Evolutionary conservation across 2,888 invertebrate species (phyloP).

Genomic region (Mechanitis messenoides): DNA sequence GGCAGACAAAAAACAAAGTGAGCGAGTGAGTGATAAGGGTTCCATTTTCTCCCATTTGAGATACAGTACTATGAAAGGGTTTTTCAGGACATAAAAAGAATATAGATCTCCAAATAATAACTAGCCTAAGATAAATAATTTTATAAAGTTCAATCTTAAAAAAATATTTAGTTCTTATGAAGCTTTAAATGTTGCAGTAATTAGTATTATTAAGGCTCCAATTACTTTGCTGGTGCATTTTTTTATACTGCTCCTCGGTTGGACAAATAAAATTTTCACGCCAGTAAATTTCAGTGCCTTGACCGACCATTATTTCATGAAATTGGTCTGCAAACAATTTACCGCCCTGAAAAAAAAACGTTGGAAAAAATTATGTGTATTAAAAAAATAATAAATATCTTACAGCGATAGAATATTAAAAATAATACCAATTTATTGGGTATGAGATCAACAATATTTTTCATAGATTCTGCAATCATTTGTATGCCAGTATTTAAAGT

Average conservation of each 20-base stretch:
- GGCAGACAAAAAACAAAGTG: too few relatives aligned
- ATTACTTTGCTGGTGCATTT: constrained; percentile 87
- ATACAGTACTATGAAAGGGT: too few relatives aligned
- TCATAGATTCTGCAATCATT: constrained; percentile 1
- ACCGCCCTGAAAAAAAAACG: constrained; percentile 8
- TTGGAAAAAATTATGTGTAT: background rate
- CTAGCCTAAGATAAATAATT: too few relatives aligned
- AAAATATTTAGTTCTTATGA: too few relatives aligned
- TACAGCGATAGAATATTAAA: background rate
- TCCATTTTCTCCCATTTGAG: too few relatives aligned
- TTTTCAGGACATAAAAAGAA: too few relatives aligned
- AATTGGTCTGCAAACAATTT: constrained; percentile 10
- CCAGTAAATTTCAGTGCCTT: constrained; percentile 96
- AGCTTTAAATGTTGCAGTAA: too few relatives aligned
- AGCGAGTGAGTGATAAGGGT: too few relatives aligned
- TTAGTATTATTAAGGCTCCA: too few relatives aligned
- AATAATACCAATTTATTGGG: background rate
- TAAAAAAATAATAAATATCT: too few relatives aligned
- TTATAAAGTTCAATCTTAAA: too few relatives aligned
- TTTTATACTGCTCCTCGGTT: constrained; percentile 87
- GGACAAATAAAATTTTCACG: constrained; percentile 91
- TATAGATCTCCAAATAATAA: too few relatives aligned
- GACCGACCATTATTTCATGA: constrained; percentile 87
- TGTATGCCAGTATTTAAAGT: constrained; percentile 16
- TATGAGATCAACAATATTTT: background rate